Conservation (phyloP, 2,113 vertebrate genomes). For the Gnathonemus echidnorhynchus region DNA sequence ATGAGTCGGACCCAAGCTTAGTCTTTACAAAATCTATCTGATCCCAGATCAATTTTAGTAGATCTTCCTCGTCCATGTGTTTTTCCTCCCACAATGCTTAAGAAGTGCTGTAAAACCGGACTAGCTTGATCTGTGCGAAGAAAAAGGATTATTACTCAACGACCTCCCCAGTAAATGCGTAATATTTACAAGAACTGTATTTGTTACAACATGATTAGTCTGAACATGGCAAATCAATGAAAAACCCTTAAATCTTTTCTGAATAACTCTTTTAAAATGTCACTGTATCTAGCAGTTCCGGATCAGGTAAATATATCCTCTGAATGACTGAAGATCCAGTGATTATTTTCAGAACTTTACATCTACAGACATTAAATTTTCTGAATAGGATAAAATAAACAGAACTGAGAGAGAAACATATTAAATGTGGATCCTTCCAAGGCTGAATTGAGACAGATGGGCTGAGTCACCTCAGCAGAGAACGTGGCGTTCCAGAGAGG, state of each 20-base stretch:
- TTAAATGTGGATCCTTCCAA: neutral
- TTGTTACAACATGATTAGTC: neutral
- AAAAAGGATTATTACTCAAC: neutral
- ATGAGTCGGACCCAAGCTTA: neutral
- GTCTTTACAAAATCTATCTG: neutral
- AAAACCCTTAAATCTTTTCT: neutral
- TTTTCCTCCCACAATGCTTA: neutral
- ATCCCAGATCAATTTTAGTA: neutral
- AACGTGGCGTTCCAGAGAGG: neutral
- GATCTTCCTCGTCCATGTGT: neutral
- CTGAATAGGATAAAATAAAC: neutral
- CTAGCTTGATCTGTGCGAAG: neutral
- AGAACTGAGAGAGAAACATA: neutral
- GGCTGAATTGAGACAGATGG: neutral
- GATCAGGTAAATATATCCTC: neutral
- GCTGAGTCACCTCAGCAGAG: conserved; percentile 4
- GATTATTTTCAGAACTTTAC: neutral
- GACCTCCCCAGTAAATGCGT: neutral
- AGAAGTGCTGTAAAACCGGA: neutral
- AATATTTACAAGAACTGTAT: neutral
- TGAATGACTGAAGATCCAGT: neutral
- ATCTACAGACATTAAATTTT: neutral
- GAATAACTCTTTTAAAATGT: neutral
- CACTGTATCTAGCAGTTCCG: neutral
- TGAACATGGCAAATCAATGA: neutral